Evolutionary conservation across 1,140 invertebrate genomes (phyloP), one percentile per base, ranked within the genome.

Genomic region (Bursaphelenchus mucronatus): DNA sequence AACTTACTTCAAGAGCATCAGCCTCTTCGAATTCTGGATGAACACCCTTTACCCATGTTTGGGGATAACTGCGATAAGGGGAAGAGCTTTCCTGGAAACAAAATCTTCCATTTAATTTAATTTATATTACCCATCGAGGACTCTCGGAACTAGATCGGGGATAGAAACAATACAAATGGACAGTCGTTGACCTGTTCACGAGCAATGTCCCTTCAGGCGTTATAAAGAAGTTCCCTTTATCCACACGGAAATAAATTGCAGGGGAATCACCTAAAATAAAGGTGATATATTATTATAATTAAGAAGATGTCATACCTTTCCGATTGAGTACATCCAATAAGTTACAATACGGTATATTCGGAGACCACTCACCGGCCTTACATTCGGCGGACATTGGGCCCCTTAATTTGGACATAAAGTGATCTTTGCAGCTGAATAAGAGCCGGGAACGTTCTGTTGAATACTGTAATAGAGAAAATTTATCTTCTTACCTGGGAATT

Each of bases 11-110:
- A 47, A 56, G 76, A n/a, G 70, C 72, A 46, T 76, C 73, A 13
- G n/a, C 47, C n/a, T 63, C 44, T 44, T 61, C 11, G 41, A 50
- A 69, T 50, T 70, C 39, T 17, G 52, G 45, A 70, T 72, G 67
- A 30, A 54, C 62, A 47, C 52, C 69, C 51, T 54, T 69, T 39
- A 53, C 66, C 68, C 68, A 69, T 50, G 53, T 39, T 50, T 73
- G 73, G n/a, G 70, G 70, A 30, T 72, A 76, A 15, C 13, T 70
- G 15, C 70, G 67, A 63, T 71, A 71, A 11, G 72, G 61, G 13
- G 74, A 76, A 13, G 70, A 59, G 6, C 47, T 74, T 44, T 71
- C 70, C 68, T 69, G 54, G 8, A 72, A 56, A 7, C 17, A 56
- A n/a, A 52, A 66, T 73, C n/a, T 68, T 45, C 50, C 3, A 2